Percentiles rank a stretch among this genome's conserved stretches.
Evolutionary conservation across 2,888 invertebrate species (phyloP).

Genomic region (Cryptus viduatorius): DNA sequence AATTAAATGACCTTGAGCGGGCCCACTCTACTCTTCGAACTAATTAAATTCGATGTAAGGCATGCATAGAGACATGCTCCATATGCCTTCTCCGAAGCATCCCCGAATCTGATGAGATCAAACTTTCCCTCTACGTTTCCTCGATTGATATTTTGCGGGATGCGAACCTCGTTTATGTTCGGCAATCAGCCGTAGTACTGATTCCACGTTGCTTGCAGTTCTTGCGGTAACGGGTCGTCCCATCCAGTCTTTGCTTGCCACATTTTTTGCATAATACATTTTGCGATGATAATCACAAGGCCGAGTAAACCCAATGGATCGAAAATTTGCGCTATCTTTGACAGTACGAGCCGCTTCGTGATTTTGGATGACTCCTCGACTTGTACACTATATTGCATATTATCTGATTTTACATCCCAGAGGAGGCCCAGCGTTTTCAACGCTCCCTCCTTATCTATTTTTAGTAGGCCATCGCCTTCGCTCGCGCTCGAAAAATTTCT

Average conservation of each 20-base stretch:
- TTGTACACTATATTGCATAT: conserved; percentile 48
- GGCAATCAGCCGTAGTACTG: conserved; percentile 51
- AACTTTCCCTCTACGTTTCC: conserved; percentile 15
- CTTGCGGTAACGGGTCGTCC: conserved; percentile 33
- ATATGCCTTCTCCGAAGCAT: conserved; percentile 69
- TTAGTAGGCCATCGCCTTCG: conserved; percentile 48
- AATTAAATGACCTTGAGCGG: conserved; percentile 25
- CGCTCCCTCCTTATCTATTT: conserved; percentile 48
- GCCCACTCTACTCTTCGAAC: conserved; percentile 22
- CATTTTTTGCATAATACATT: conserved; percentile 48
- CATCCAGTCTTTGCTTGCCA: conserved; percentile 44
- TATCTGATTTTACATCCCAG: conserved; percentile 56
- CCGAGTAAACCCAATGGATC: conserved; percentile 62
- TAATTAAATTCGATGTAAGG: neutral
- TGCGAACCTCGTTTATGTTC: conserved; percentile 45
- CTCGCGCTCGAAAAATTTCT: conserved; percentile 10
- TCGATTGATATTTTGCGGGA: conserved; percentile 33
- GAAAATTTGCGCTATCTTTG: conserved; percentile 57
- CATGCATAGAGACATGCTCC: conserved; percentile 70
- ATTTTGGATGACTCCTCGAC: neutral
- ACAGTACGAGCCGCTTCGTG: conserved; percentile 57
- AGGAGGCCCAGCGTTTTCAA: conserved; percentile 59
- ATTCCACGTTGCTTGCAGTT: conserved; percentile 30
- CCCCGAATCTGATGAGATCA: conserved; percentile 69
- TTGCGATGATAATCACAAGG: conserved; percentile 51